Conservation (phyloP, 2,797 vertebrate genomes). For the Mormyrus proboscirostris region DNA sequence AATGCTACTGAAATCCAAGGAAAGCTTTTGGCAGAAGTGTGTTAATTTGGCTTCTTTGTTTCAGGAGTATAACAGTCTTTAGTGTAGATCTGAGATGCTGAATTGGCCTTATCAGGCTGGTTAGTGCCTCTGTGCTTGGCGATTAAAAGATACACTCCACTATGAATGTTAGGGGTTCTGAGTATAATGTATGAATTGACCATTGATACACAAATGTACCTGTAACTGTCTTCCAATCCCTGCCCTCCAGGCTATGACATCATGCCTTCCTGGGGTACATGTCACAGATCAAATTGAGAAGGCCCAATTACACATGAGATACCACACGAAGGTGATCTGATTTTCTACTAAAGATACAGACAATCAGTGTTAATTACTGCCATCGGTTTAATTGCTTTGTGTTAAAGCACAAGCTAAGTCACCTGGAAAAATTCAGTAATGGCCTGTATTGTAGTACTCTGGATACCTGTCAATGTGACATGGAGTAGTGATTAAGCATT, state of each 20-base stretch:
- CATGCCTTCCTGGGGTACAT: not conserved
- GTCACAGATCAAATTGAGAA: not conserved
- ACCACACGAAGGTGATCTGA: not conserved
- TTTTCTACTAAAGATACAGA: not conserved
- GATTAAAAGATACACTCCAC: not conserved
- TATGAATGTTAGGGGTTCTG: not conserved
- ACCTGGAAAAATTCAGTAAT: not conserved
- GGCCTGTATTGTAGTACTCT: not conserved
- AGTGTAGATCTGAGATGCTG: not conserved
- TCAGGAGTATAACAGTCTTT: not conserved
- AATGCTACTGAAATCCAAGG: not conserved
- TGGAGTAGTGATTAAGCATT: not conserved
- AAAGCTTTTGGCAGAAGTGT: not conserved
- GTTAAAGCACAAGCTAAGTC: not conserved
- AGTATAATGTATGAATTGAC: not conserved
- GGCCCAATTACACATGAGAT: not conserved
- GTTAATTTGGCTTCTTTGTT: not conserved
- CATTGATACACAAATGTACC: not conserved
- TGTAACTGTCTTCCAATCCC: not conserved
- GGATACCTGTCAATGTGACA: not conserved
- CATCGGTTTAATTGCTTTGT: not conserved
- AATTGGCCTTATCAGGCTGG: not conserved
- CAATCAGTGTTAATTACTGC: not conserved
- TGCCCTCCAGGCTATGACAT: not conserved
- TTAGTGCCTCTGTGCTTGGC: not conserved